These are phyloP conservation scores for Tetrao urogallus DNA, from an alignment of 2,113 vertebrate species.

Conservation along the genomic window DNA sequence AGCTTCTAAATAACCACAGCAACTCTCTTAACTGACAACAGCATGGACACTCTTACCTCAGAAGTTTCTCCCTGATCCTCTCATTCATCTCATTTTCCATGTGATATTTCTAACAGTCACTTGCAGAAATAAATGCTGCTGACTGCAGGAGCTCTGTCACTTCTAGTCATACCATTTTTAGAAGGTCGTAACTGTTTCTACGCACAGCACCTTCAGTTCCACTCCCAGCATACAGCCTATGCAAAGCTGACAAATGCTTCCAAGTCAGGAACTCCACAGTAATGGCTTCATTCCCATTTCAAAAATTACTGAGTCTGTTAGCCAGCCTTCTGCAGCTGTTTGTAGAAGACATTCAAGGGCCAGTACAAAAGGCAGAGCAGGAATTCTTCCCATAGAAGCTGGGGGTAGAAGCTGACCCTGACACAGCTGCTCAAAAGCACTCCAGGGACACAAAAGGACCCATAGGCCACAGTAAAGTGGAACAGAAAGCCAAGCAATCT, in stretches of 20 bases:
- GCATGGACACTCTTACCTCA: neutral
- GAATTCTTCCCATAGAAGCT: neutral
- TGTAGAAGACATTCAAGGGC: neutral
- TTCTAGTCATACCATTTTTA: neutral
- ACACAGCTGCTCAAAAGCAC: neutral
- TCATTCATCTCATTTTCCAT: neutral
- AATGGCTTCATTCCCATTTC: neutral
- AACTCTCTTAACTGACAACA: neutral
- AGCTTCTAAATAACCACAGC: neutral
- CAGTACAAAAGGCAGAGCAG: neutral
- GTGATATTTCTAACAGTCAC: neutral
- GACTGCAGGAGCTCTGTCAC: neutral
- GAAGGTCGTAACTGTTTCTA: neutral
- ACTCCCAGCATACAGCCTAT: neutral
- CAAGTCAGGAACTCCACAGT: neutral
- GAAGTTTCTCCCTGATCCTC: neutral
- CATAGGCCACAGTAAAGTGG: neutral
- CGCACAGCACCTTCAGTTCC: neutral
- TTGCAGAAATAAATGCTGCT: neutral
- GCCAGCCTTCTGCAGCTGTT: neutral
- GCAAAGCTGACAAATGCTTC: neutral
- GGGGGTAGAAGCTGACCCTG: neutral
- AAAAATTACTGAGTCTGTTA: neutral
- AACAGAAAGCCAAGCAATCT: neutral
- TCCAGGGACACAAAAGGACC: neutral